These are phyloP conservation scores for Ophioninae sp. DNA, from an alignment of 2,888 invertebrate species.

Conservation along the genomic window DNA sequence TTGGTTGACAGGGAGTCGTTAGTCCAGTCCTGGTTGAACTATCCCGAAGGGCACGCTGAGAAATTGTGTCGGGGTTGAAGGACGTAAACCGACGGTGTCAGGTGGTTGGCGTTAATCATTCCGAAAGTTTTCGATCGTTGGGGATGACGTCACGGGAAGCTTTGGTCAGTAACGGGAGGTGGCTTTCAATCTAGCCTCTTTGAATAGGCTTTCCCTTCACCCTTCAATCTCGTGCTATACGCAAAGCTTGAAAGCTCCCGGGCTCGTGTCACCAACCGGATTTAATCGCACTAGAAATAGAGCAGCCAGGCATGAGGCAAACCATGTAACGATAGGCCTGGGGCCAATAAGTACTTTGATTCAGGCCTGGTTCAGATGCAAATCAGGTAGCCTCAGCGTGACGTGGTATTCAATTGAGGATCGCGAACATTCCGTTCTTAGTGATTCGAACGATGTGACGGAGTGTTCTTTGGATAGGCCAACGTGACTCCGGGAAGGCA, in stretches of 20 bases:
- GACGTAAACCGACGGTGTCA: constrained; percentile 66
- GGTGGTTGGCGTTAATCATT: constrained; percentile 73
- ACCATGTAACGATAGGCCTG: not conserved
- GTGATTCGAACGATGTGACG: constrained; percentile 36
- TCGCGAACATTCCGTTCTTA: not conserved
- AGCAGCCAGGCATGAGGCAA: constrained; percentile 23
- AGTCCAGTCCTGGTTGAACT: constrained; percentile 30
- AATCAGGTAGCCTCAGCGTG: constrained; percentile 55
- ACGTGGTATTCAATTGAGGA: not conserved
- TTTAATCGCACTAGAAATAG: not conserved
- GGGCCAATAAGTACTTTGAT: not conserved
- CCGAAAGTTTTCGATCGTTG: constrained; percentile 4
- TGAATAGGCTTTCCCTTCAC: constrained; percentile 24
- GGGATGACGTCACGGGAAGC: not conserved
- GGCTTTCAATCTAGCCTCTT: constrained; percentile 1
- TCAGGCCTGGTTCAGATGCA: constrained; percentile 61
- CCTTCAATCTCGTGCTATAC: constrained; percentile 6
- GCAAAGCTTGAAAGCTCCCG: constrained; percentile 17
- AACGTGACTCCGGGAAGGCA: constrained; percentile 3
- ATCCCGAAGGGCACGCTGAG: constrained; percentile 23
- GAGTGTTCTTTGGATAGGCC: constrained; percentile 53
- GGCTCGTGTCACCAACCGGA: not conserved
- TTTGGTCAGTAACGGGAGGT: constrained; percentile 21
- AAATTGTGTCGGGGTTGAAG: constrained; percentile 25
- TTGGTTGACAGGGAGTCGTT: constrained; percentile 23